A percentile compares a stretch with the other conserved stretches of the same genome.
These are phyloP conservation scores for Limosa lapponica DNA, from an alignment of 2,797 vertebrate species.

Conservation along the genomic window DNA sequence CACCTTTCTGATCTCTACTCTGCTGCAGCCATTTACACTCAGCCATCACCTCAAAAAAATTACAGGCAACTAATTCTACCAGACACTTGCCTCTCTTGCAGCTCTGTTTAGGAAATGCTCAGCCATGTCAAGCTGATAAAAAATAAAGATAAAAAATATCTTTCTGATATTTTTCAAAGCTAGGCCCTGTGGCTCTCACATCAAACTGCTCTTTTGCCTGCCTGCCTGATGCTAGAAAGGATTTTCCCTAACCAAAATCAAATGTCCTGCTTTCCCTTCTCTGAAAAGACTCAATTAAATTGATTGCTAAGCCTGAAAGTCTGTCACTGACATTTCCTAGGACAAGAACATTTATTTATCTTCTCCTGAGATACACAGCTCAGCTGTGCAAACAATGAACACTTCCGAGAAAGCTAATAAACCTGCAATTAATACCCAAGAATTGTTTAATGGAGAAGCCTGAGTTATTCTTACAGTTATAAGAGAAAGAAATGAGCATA, in stretches of 20 bases:
- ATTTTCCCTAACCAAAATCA: not conserved
- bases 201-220: not conserved
- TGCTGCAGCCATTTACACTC: not conserved
- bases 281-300: not conserved
- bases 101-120: not conserved
- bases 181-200: not conserved
- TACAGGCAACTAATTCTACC: not conserved
- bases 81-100: not conserved
- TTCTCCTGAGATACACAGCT: conserved; percentile 18
- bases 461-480: not conserved
- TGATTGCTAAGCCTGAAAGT: not conserved
- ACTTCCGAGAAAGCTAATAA: conserved; percentile 18
- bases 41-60: not conserved
- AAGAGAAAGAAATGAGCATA: not conserved
- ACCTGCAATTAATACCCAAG: conserved; percentile 25
- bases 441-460: not conserved
- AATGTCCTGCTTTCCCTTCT: not conserved
- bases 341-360: not conserved
- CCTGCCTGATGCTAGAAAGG: not conserved
- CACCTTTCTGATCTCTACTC: not conserved
- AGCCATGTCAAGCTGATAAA: not conserved
- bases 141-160: no score
- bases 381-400: conserved; percentile 23
- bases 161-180: not conserved
- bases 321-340: not conserved